These are phyloP conservation scores for Leucophora obtusa DNA, from an alignment of 2,888 invertebrate species.

Conservation along the genomic window DNA sequence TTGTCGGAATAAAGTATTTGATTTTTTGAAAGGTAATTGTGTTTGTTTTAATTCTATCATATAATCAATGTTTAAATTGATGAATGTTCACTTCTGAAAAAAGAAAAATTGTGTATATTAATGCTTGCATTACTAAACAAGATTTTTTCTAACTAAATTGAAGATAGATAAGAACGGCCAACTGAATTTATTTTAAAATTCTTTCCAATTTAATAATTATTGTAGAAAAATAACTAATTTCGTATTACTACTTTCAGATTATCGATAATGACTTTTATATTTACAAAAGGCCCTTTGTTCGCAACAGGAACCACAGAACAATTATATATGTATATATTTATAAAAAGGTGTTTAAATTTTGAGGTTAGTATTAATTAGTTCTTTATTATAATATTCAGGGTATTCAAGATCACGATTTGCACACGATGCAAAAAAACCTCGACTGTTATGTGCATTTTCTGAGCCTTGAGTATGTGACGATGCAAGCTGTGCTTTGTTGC, in stretches of 20 bases:
- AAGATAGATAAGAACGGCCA: slow-evolving; percentile 67
- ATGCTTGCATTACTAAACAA: slow-evolving; percentile 25
- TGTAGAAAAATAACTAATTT: not conserved
- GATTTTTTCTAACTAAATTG: slow-evolving; percentile 44
- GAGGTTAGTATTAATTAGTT: slow-evolving; percentile 14
- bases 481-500: too few relatives aligned
- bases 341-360: not conserved
- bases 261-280: not conserved
- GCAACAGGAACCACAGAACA: too few relatives aligned
- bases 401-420: too few relatives aligned
- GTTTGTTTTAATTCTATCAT: not conserved
- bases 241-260: not conserved
- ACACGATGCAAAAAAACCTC: too few relatives aligned
- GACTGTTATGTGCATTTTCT: too few relatives aligned
- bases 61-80: slow-evolving; percentile 18
- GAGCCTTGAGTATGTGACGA: too few relatives aligned
- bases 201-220: not conserved
- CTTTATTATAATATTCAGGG: too few relatives aligned
- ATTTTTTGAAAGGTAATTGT: slow-evolving; percentile 26
- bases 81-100: slow-evolving; percentile 55
- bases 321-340: too few relatives aligned
- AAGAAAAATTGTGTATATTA: slow-evolving; percentile 28
- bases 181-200: slow-evolving; percentile 45
- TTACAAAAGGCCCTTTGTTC: too few relatives aligned
- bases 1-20: not conserved